Evolutionary conservation across 2,888 invertebrate genomes (phyloP).

Genomic region (Cephus nigrinus): DNA sequence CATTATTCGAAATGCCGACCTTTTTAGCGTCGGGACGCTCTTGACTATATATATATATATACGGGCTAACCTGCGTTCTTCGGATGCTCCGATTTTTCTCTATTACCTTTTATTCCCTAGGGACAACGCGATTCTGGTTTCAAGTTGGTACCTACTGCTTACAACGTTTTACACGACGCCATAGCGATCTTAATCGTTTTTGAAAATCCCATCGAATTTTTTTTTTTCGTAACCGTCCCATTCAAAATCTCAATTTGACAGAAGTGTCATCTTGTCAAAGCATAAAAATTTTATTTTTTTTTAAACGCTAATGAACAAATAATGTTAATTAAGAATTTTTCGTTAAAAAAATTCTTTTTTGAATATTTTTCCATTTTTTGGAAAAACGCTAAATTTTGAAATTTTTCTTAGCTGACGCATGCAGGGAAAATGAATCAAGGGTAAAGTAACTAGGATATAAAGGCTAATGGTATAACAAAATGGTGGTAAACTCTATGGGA

Average conservation of each 20-base stretch:
- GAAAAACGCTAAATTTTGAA: too few relatives aligned
- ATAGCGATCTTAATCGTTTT: not conserved
- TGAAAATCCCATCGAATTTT: not conserved
- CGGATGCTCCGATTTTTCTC: not conserved
- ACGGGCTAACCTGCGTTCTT: not conserved
- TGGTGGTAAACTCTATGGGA: not conserved
- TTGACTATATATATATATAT: not conserved
- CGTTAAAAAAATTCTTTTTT: too few relatives aligned
- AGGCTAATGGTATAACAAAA: not conserved
- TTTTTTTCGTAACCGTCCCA: not conserved
- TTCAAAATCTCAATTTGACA: not conserved
- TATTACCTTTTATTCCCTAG: not conserved
- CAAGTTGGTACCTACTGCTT: not conserved
- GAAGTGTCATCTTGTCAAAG: not conserved
- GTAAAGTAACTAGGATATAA: not conserved
- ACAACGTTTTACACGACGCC: not conserved
- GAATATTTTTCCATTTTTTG: too few relatives aligned
- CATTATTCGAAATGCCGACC: constrained; percentile 51
- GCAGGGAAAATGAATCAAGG: too few relatives aligned
- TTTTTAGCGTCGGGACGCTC: constrained; percentile 43
- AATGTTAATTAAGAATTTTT: not conserved
- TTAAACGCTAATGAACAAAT: not conserved
- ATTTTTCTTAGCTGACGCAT: too few relatives aligned
- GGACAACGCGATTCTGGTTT: not conserved
- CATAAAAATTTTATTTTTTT: not conserved